Evolutionary conservation across 37 sponge, comb jelly and placozoan genomes (phyloP), one percentile per base, ranked within the genome.

Genomic region (Spongilla lacustris): DNA sequence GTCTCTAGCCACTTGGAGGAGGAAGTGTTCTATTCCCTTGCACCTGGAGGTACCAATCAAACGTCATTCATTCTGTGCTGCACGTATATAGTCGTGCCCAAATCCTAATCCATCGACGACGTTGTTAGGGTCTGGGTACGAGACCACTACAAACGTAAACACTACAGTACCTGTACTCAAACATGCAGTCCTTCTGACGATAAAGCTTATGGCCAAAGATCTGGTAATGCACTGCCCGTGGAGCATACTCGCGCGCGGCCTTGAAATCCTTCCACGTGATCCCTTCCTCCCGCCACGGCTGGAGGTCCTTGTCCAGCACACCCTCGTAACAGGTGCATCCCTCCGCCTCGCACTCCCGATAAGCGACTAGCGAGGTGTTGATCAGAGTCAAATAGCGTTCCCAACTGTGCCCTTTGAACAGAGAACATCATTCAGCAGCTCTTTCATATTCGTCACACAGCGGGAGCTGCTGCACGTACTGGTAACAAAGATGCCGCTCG

Each of bases 11-110:
- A 94, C 58, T 69, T 90, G 66, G 35, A 88, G 30, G 19, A 97
- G 58, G 72, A 97, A 97, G 74, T 97, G 89, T 81, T 94, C 97
- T n/a, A 94, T 83, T 50, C 97, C 97, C 24, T 49, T 87, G 38
- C 95, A 97, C 76, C 97, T 92, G 38, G 8, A 88, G 3, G 58
- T 58, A 17, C 49, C 35, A 70, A 36, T 24, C 19, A 22, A 4
- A 17, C 38, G 30, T 31, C 36, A 29, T 68, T 5, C 36, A 68
- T 5, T 31, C 35, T 2, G 24, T 36, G 24, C 24, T 78, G 34
- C 21, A 46, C 66, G 25, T 41, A 26, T 77, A n/a, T n/a, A n/a
- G n/a, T n/a, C n/a, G n/a, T n/a, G n/a, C n/a, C n/a, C n/a, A n/a
- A n/a, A n/a, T n/a, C n/a, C n/a, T n/a, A n/a, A n/a, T n/a, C n/a